Evolutionary conservation across 2,113 vertebrate species (phyloP), one percentile per base, ranked within the genome.

Genomic region (Aldabrachelys gigantea): DNA sequence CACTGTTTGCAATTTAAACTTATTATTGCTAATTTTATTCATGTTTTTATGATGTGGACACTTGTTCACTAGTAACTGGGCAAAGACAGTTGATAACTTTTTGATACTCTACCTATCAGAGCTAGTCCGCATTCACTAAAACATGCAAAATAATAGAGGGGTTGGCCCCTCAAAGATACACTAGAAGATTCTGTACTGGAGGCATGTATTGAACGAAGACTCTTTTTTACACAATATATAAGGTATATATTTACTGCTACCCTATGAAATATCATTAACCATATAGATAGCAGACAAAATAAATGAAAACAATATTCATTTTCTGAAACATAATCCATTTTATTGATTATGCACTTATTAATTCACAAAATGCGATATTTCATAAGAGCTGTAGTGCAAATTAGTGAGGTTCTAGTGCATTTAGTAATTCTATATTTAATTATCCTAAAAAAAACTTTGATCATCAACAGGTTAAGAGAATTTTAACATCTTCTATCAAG

Each of bases 371-470:
- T 52, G 4, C 13, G 22, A 13, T 56, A 38, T 38, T 72, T 72
- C 65, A 72, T 69, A 8, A 78, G 29, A 27, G 24, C 22, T 78
- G 22, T 8, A 78, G 25, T 29, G 75, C 38, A 78, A 47, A 47
- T 25, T 21, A 6, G 24, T 91, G 75, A 72, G 89, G 1, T 9
- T 95, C 89, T 87, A 47, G 2, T 88, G 6, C 65, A 56, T 47
- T 41, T 49, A 53, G 89, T 92, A 8, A 50, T 54, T 10, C 25
- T 35, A 0, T 4, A 6, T 59, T 6, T 85, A n/a, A 25, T 47
- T 85, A 89, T 95, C 82, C 19, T 85, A 92, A 22, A 81, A 91
- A 84, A 38, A 80, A 81, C 25, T 52, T 85, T 16, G 59, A 0
- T 62, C 82, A 50, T 12, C 41, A 50, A 17, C 12, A 62, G 38